A percentile compares a stretch with the other conserved stretches of the same genome.
Evolutionary conservation across 2,113 vertebrate genomes (phyloP).

Genomic region (Anoura caudifer): DNA sequence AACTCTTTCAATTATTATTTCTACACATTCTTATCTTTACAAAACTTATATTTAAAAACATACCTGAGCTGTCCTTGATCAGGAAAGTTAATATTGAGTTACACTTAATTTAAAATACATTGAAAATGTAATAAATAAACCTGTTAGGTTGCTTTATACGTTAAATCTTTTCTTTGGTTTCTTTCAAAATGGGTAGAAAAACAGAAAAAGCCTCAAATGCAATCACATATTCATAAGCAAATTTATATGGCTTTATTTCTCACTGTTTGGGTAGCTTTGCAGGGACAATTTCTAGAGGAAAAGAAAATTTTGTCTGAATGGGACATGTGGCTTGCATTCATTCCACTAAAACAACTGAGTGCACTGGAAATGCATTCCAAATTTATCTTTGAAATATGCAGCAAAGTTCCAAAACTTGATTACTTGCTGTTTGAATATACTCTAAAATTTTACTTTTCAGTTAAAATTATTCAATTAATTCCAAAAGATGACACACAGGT

Average conservation of each 20-base stretch:
- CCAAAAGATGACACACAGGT: neutral
- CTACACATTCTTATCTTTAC: neutral
- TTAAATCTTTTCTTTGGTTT: neutral
- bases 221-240: neutral
- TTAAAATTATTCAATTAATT: neutral
- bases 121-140: neutral
- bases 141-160: neutral
- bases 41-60: neutral
- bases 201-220: neutral
- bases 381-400: conserved; percentile 15
- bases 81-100: neutral
- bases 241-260: neutral
- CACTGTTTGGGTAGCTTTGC: neutral
- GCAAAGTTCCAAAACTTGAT: neutral
- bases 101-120: neutral
- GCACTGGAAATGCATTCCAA: neutral
- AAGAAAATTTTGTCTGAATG: neutral
- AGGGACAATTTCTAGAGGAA: neutral
- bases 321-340: neutral
- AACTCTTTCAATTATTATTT: neutral
- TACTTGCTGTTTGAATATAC: neutral
- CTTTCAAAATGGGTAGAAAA: neutral
- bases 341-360: neutral
- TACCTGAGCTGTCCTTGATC: neutral
- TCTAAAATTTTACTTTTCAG: neutral